Percentiles rank a stretch among this genome's conserved stretches.
Conservation (phyloP, 2,888 invertebrate species). For the Archaeoteleia sp. region DNA sequence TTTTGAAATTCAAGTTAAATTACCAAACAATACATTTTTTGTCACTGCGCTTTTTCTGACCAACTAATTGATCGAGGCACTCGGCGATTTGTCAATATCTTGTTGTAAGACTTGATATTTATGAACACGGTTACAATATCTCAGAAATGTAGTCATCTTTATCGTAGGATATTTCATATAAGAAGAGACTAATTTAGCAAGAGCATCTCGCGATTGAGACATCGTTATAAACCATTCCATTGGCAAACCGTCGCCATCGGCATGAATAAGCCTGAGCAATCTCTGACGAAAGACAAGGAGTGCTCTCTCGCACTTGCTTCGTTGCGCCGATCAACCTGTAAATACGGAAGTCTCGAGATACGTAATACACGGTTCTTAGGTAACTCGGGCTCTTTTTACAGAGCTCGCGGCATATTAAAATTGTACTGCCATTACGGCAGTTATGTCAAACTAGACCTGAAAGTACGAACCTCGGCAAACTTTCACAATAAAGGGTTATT, state of each 20-base stretch:
- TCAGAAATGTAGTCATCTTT: constrained; percentile 33
- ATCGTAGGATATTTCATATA: constrained; percentile 42
- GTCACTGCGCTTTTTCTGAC: too few relatives aligned
- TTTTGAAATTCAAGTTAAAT: too few relatives aligned
- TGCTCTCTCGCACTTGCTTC: constrained; percentile 38
- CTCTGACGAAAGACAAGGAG: constrained; percentile 52
- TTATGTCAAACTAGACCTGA: constrained; percentile 16
- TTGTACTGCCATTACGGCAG: constrained; percentile 26
- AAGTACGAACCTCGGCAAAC: too few relatives aligned
- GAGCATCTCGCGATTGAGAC: constrained; percentile 67
- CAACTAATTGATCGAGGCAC: too few relatives aligned
- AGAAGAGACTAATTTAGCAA: constrained; percentile 64
- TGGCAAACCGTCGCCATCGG: constrained; percentile 61
- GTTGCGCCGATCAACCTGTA: constrained; percentile 62
- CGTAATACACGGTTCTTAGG: constrained; percentile 63
- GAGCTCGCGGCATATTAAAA: constrained; percentile 30
- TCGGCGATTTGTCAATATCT: constrained; percentile 47
- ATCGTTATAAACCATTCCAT: constrained; percentile 64
- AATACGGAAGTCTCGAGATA: constrained; percentile 65
- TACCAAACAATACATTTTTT: too few relatives aligned
- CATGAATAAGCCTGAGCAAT: constrained; percentile 53
- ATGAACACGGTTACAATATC: constrained; percentile 23
- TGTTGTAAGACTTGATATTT: constrained; percentile 46
- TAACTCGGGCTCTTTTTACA: constrained; percentile 63
- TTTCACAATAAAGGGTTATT: too few relatives aligned